Base-by-base conservation (phyloP, 1,140 invertebrate species). In the Temnothorax nylanderi region DNA sequence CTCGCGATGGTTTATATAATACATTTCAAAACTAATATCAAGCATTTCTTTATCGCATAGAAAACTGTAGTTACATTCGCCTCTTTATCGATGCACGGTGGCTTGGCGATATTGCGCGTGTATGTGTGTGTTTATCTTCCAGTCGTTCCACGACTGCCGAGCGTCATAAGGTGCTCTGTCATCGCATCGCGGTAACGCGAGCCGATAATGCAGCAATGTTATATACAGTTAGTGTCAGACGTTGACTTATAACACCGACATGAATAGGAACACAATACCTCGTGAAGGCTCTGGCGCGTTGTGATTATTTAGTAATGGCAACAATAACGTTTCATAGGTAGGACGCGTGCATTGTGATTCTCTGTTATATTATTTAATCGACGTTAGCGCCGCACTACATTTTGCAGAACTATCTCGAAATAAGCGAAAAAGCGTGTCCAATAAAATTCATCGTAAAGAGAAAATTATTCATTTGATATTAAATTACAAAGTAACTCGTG, bases 121-220 rank as follows among this genome's bases (percentile, higher is more conserved):
- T n/a, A 7, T 16, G 6, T 6, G 5, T 54, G 51, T 54, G 67
- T 82, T 75, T 84, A 84, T 75, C 54, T 60, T 74, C 13, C 67
- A 60, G 41, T 82, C 41, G 67, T 74, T 60, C 4, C 78, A 58
- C n/a, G 54, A 82, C 80, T 74, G 26, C 26, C 65, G 16, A n/a
- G 49, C 37, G 18, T 37, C 54, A 82, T 82, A 84, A 84, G 69
- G 54, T 47, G 80, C 41, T 60, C 56, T 84, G 54, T 84, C 80
- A 84, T 84, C 41, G 26, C 26, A 51, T 72, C 37, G 67, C 41
- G 21, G 69, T 75, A 84, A 84, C 67, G 69, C 54, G 69, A 84
- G 54, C 69, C 80, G 80, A 84, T 84, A 84, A 84, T 84, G 80
- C 80, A 84, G 69, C 80, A 34, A 60, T 74, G 80, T 74, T 74